Evolutionary conservation across 2,797 vertebrate genomes (phyloP).

Genomic region (Pempheris klunzingeri): DNA sequence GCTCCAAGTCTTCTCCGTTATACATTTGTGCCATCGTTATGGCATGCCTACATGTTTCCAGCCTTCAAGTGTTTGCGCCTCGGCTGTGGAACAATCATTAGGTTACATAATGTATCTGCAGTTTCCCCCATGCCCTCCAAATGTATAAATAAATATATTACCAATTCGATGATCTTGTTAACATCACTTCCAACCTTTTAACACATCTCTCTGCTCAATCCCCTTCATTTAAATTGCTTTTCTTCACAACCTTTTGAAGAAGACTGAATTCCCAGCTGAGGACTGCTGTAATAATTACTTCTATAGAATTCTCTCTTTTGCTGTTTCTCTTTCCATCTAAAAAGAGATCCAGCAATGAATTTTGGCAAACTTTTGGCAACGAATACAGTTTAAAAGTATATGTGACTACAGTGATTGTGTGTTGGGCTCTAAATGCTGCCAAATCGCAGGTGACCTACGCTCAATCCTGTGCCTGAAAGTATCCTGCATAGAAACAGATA

Average conservation of each 20-base stretch:
- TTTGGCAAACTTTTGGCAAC: neutral
- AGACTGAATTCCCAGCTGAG: conserved; percentile 18
- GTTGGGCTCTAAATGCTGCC: neutral
- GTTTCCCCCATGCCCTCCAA: conserved; percentile 7
- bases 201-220: conserved; percentile 15
- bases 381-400: neutral
- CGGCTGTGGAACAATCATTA: conserved; percentile 26
- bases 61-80: conserved; percentile 2
- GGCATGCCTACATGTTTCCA: neutral
- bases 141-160: conserved; percentile 23
- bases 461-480: neutral
- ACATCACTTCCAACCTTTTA: conserved; percentile 16
- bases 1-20: conserved; percentile 15
- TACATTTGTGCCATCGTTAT: conserved; percentile 32
- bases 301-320: conserved; percentile 2
- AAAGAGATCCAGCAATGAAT: conserved; percentile 12
- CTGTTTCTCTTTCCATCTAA: conserved; percentile 8
- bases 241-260: conserved; percentile 34
- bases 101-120: conserved; percentile 37
- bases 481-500: neutral
- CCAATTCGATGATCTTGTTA: conserved; percentile 32
- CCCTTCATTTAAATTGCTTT: conserved; percentile 20
- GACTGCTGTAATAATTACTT: conserved; percentile 37
- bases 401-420: neutral
- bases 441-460: neutral